Conservation (phyloP, 2,113 vertebrate genomes). For the Toxostoma redivivum region DNA sequence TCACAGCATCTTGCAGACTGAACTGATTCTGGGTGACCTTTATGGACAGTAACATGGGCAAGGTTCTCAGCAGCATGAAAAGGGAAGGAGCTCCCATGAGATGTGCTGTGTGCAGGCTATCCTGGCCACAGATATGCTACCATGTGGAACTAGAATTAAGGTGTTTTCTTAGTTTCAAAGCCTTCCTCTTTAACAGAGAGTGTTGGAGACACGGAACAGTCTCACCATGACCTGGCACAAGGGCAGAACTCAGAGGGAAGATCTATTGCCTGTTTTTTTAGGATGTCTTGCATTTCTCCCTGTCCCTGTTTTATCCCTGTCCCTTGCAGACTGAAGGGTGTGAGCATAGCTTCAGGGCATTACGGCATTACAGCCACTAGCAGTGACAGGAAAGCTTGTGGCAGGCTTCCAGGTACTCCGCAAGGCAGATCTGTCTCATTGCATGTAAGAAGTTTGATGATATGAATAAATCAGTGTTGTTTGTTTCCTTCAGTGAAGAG, state of each 20-base stretch:
- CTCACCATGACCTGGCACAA: neutral
- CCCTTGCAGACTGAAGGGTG: neutral
- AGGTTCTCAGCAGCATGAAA: neutral
- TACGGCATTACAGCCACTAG: rapidly evolving
- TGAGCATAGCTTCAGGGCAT: neutral
- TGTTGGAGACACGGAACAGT: neutral
- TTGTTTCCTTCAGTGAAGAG: neutral
- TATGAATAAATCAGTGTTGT: neutral
- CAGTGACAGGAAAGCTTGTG: neutral
- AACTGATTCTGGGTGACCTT: neutral
- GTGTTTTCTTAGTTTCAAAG: neutral
- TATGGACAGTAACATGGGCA: neutral
- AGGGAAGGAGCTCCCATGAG: neutral
- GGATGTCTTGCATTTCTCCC: neutral
- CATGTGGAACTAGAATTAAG: neutral
- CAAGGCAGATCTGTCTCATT: neutral
- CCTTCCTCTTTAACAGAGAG: neutral
- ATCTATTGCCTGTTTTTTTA: neutral
- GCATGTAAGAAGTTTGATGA: neutral
- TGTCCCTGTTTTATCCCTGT: neutral
- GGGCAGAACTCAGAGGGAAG: neutral
- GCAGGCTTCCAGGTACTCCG: neutral
- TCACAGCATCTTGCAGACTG: neutral
- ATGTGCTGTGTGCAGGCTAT: neutral
- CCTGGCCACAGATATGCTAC: neutral